Base-by-base conservation (phyloP, 2,888 invertebrate genomes). In the Brachypalpus laphriformis region DNA sequence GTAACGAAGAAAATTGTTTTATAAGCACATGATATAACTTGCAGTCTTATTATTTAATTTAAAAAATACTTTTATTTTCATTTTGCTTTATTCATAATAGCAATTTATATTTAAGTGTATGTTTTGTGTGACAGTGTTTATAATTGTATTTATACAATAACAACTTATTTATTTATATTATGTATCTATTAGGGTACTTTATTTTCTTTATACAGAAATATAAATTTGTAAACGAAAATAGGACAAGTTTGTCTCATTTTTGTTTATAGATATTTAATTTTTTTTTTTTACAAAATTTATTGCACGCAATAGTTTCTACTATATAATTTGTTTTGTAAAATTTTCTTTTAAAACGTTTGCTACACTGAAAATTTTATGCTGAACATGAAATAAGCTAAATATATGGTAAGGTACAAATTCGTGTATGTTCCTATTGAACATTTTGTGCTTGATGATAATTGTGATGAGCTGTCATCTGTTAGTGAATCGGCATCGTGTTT, bases 401-500 rank as follows among this genome's bases (percentile, higher is more conserved):
- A 65, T 20, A 85, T 59, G 47, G 66, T 66, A 81, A 85, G 85
- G 85, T 85, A 85, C 85, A 81, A 59, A 61, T 85, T 70, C 40
- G 56, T 81, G 71, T 47, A 59, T 45, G 85, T 66, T 81, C 76
- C 85, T 47, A 47, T 31, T 16, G 81, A 85, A 71, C 85, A 59
- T 71, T 71, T 85, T 66, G 75, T 76, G 85, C 76, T 85, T 47
- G 81, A 81, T 5, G 81, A 81, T 61, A 66, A 28, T 56, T 65
- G 74, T 7, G 85, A 76, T 81, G 85, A 66, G 54, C 22, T 89
- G 65, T 91, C 90, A 70, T 92, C 89, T 54, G 92, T 91, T 9
- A 91, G 77, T 34, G 91, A 91, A 71, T 91, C 90, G 72, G 91
- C 91, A 82, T 91, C 92, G 25, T 91, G 90, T 51, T 90, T 91